phyloP scores from a whole-genome alignment of 2,888 invertebrate genomes.

The Dolichomitus sp. region DNA sequence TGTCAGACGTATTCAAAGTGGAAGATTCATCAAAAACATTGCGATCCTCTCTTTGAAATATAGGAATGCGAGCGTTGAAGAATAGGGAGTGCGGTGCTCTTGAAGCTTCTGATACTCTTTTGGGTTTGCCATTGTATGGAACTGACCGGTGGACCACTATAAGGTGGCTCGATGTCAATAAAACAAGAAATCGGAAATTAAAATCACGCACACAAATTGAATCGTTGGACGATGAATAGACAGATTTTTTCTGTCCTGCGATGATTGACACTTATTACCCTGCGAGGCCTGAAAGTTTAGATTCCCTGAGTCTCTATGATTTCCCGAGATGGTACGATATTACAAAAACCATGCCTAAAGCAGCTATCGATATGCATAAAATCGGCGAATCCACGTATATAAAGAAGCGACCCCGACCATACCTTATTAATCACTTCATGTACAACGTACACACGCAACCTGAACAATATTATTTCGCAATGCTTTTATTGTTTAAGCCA shows the following conservation, averaged over 20 bases:
- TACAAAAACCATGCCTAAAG: conserved; percentile 1
- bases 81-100: conserved; percentile 63
- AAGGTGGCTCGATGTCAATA: conserved; percentile 75
- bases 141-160: conserved; percentile 59
- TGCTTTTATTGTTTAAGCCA: too few species aligned
- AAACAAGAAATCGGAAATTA: conserved; percentile 60
- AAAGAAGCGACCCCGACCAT: too few species aligned
- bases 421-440: too few species aligned
- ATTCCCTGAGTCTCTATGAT: too few species aligned
- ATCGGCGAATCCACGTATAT: not conserved
- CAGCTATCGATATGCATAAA: not conserved
- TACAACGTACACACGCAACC: too few species aligned
- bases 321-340: conserved; percentile 5
- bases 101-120: conserved; percentile 57
- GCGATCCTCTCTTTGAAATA: conserved; percentile 49
- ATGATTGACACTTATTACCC: not conserved
- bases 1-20: not conserved
- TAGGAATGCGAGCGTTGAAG: conserved; percentile 58
- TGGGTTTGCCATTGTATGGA: conserved; percentile 22
- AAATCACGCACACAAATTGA: conserved; percentile 55
- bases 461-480: too few species aligned
- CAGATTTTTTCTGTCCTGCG: conserved; percentile 2
- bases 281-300: not conserved
- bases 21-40: conserved; percentile 75
- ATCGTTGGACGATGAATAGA: conserved; percentile 13